phyloP scores from a whole-genome alignment of 2,888 invertebrate genomes.

The Galerucella pusilla region DNA sequence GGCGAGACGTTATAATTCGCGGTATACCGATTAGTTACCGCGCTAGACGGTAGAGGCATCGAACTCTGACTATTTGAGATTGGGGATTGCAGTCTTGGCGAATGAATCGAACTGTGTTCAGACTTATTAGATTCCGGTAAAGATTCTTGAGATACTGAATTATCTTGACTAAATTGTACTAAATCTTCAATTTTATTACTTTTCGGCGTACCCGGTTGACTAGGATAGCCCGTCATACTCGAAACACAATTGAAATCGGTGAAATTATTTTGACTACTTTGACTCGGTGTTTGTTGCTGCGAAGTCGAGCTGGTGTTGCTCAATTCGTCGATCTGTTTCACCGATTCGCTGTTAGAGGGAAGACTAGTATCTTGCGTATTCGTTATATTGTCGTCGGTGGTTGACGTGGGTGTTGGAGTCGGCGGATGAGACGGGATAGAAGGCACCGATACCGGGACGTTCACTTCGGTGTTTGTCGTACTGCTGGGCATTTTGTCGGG shows the following conservation, averaged over 20 bases:
- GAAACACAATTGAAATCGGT: constrained; percentile 64
- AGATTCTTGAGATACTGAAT: constrained; percentile 60
- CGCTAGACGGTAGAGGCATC: constrained; percentile 39
- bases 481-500: constrained; percentile 64
- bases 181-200: constrained; percentile 65
- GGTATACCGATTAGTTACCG: constrained; percentile 36
- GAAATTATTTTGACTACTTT: constrained; percentile 59
- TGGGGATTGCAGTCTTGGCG: constrained; percentile 49
- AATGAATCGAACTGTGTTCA: constrained; percentile 49
- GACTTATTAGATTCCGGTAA: constrained; percentile 56
- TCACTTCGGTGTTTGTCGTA: constrained; percentile 60
- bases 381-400: constrained; percentile 63
- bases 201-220: constrained; percentile 55
- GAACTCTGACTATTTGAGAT: constrained; percentile 47
- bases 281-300: constrained; percentile 66
- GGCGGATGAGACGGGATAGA: constrained; percentile 63
- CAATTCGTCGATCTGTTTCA: constrained; percentile 59
- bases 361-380: constrained; percentile 62
- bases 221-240: constrained; percentile 63
- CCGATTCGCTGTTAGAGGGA: constrained; percentile 60
- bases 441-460: constrained; percentile 53
- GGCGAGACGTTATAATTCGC: constrained; percentile 42
- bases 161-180: constrained; percentile 59
- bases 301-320: constrained; percentile 58
- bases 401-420: constrained; percentile 63